A percentile compares a stretch with the other conserved stretches of the same genome.
These are phyloP conservation scores for Halichoerus grypus DNA, from an alignment of 2,113 vertebrate genomes.

Conservation along the genomic window DNA sequence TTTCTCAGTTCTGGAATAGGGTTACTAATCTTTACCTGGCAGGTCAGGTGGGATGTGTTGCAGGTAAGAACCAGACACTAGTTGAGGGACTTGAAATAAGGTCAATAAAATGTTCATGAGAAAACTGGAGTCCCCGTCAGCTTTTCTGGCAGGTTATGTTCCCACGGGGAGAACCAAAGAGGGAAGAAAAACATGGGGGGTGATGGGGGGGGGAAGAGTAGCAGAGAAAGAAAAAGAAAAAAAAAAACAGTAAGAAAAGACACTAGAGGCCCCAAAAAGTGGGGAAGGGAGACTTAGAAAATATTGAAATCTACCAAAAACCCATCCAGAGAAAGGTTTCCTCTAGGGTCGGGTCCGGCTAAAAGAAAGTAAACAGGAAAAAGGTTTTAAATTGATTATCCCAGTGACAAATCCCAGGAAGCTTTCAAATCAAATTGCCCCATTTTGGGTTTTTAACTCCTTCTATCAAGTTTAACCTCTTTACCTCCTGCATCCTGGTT, in stretches of 20 bases:
- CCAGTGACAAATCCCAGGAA: slow-evolving; percentile 62
- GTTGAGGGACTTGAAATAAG: neutral
- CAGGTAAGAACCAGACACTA: neutral
- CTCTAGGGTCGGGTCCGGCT: neutral
- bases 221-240: neutral
- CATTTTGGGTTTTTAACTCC: slow-evolving; percentile 58
- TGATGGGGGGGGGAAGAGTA: fast-evolving
- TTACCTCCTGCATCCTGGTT: neutral
- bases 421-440: slow-evolving; percentile 59
- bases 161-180: neutral
- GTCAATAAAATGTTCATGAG: neutral
- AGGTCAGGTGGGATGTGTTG: neutral
- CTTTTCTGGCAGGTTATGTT: slow-evolving; percentile 8
- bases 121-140: neutral
- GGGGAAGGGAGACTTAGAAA: neutral
- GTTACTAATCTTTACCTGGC: neutral
- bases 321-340: neutral
- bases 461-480: slow-evolving; percentile 55
- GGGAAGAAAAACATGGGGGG: neutral
- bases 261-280: neutral
- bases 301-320: neutral
- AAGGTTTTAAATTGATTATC: slow-evolving; percentile 57
- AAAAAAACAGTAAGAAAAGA: neutral
- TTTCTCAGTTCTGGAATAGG: neutral
- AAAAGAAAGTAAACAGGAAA: slow-evolving; percentile 55